Base-by-base conservation (phyloP, 2,113 vertebrate species). In the Gopherus flavomarginatus region DNA sequence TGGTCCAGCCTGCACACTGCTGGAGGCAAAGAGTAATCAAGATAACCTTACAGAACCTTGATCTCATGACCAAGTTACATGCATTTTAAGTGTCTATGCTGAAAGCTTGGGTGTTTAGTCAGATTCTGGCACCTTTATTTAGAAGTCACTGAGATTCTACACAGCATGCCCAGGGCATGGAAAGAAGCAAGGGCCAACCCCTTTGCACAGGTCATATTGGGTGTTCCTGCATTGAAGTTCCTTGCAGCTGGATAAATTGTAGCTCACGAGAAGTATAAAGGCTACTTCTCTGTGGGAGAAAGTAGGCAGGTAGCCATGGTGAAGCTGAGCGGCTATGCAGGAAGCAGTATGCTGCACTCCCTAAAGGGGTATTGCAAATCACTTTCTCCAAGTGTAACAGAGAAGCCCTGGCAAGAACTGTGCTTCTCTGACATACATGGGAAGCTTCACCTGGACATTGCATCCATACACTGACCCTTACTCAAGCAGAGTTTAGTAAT, bases 121-220 rank as follows among this genome's bases (percentile, higher is more conserved):
- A 95, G 44, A 13, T 8, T 44, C 27, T 38, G 52, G 31, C 1
- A 0, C 47, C 59, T 77, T 42, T 8, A 62, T 52, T 72, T 19
- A 13, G 2, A 0, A 27, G 56, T 11, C 65, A 59, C 4, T 77
- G 11, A 65, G 11, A 65, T 1, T 59, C 44, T 35, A 35, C 11
- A 56, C 57, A 35, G 49, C 44, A 86, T 57, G 89, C 2, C 47
- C 47, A 3, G 1, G 80, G 44, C n/a, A 5, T 38, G 19, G 65
- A 38, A 72, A 8, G n/a, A 72, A 69, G 62, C 2, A 52, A 1
- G 13, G 9, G 38, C 6, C 44, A 69, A 14, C 7, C 31, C 29
- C 13, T 69, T 69, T 69, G 35, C 31, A 69, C 35, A n/a, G 35
- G 8, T n/a, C 35, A 69, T 8, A 69, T 69, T 69, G 62, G 35